Base-by-base conservation (phyloP, 1,140 invertebrate species). In the Bombus picipes region DNA sequence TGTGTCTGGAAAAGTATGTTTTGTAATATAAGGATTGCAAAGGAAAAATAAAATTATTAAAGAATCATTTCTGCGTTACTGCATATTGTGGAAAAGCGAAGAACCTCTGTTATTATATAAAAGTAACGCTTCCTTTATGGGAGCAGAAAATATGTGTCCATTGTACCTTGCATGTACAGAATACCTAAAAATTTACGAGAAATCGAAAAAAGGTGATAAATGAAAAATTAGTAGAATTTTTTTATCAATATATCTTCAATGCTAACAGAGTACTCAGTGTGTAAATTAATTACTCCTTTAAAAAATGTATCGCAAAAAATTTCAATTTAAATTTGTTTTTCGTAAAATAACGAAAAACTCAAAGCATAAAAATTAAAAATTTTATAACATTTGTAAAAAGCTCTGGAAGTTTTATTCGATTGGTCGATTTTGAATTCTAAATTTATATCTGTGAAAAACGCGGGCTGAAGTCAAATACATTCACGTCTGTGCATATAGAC, bases 21-120 rank as follows among this genome's bases (percentile, higher is more conserved):
- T 95, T 95, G 94, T 95, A 95, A 95, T 95, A 95, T 95, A 95
- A 94, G 94, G 92, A 94, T 94, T 94, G 93, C 94, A 92, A 94
- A 94, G 92, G 89, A 92, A 94, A 91, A 94, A 94, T 94, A 94
- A 94, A 94, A 93, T 93, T 90, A 93, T 91, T 92, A 91, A 93
- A 92, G 87, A 94, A 92, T 92, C 68, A 79, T 57, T 79, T 22
- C n/a, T 59, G 59, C 28, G 47, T 80, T 37, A 66, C 47, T 53
- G 3, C 47, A 65, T 75, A 28, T 57, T 74, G 18, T 12, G 41
- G 1, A 39, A n/a, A 32, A 13, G 28, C 28, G 18, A 41, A 13
- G 41, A n/a, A 72, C 72, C 72, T 34, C 4, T 12, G 15, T 47
- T 71, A 28, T n/a, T n/a, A 13, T 28, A 28, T 5, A 41, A 15